Conservation (phyloP, 2,888 invertebrate genomes). For the Adela reaumurella region DNA sequence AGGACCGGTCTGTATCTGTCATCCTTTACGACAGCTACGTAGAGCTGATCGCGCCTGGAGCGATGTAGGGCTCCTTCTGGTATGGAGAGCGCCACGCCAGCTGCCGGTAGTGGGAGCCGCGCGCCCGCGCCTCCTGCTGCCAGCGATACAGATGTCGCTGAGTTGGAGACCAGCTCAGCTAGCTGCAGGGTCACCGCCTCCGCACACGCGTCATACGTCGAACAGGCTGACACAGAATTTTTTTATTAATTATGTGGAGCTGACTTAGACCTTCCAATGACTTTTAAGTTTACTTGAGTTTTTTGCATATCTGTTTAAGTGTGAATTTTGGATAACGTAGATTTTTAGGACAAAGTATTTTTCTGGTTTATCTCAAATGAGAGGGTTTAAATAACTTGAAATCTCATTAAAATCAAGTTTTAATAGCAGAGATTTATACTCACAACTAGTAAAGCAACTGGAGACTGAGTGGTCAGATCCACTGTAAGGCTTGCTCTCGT, state of each 20-base stretch:
- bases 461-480: constrained; percentile 51
- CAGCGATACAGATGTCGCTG: constrained; percentile 46
- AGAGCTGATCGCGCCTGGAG: constrained; percentile 79
- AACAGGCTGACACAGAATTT: constrained; percentile 61
- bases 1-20: constrained; percentile 86
- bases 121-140: constrained; percentile 60
- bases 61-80: constrained; percentile 86
- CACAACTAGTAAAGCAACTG: constrained; percentile 50
- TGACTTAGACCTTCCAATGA: too few species aligned
- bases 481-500: constrained; percentile 49
- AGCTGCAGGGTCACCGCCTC: constrained; percentile 67
- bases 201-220: constrained; percentile 76
- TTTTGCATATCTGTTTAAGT: too few species aligned
- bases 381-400: too few species aligned
- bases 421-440: too few species aligned
- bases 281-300: too few species aligned
- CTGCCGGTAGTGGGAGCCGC: constrained; percentile 67
- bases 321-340: too few species aligned
- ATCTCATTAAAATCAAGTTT: too few species aligned
- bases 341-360: too few species aligned
- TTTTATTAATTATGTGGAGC: too few species aligned
- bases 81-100: constrained; percentile 79
- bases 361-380: too few species aligned
- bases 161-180: constrained; percentile 48
- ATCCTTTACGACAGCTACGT: constrained; percentile 87